These are phyloP conservation scores for Zoanthus solanderi DNA, from an alignment of 92 coral and sea anemone genomes.

Conservation along the genomic window DNA sequence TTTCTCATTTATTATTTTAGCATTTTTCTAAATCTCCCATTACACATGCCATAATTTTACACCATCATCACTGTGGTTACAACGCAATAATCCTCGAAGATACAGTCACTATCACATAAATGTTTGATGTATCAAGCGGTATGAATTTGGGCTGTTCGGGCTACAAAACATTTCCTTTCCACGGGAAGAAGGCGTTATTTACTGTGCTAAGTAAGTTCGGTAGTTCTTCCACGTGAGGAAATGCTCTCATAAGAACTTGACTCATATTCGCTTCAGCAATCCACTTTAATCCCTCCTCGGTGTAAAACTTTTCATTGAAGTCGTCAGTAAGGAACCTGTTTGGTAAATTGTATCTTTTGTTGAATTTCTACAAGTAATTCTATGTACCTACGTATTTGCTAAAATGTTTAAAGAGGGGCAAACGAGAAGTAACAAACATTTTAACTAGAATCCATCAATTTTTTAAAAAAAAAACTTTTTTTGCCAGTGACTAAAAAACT, in stretches of 20 bases:
- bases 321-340: slow-evolving; percentile 79
- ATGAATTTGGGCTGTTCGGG: not conserved
- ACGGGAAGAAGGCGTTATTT: slow-evolving; percentile 84
- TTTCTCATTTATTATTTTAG: no score
- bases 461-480: no score
- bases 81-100: no score
- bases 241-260: slow-evolving; percentile 68
- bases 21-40: no score
- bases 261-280: slow-evolving; percentile 72
- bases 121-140: no score
- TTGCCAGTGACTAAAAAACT: no score
- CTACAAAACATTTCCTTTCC: slow-evolving; percentile 34
- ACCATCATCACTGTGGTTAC: no score
- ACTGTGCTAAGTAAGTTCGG: slow-evolving; percentile 37
- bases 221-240: slow-evolving; percentile 64
- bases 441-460: no score
- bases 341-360: not conserved
- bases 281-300: slow-evolving; percentile 80
- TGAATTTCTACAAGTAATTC: not conserved
- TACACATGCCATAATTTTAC: no score
- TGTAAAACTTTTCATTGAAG: slow-evolving; percentile 63
- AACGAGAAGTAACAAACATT: no score
- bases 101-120: no score
- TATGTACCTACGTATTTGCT: not conserved
- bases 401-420: no score